Evolutionary conservation across 2,888 invertebrate genomes (phyloP), one percentile per base, ranked within the genome.

Genomic region (Schizotus pectinicornis): DNA sequence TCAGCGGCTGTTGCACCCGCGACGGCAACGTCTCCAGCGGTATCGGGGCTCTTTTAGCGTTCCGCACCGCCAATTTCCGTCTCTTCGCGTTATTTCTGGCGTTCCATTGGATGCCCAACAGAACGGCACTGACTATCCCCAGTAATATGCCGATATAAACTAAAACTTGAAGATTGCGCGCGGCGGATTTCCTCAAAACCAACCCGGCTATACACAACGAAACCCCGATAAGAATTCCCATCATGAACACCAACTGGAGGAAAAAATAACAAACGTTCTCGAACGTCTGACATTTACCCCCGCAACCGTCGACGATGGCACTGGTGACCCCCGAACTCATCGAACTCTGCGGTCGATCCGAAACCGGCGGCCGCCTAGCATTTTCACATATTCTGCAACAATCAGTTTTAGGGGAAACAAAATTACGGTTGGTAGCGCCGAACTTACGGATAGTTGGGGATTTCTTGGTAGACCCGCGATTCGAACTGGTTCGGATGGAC

Each of bases 221-320:
- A 63, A 86, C 83, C 52, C 88, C 88, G 39, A 86, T 86, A 64
- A 88, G 77, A 68, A 88, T 85, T 41, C 87, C 87, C 71, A 86
- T 85, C 53, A 86, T 85, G 80, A 87, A 88, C 70, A 86, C 83
- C 64, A 88, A 84, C 87, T 87, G 87, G 71, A 88, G 81, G 71
- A 87, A 86, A 76, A 87, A 87, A 77, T 88, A 88, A 79, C 87
- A 88, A 67, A 88, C 86, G 81, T 87, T 87, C 81, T 88, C 88
- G 80, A 86, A 86, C 63, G 86, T 86, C 62, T 86, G 85, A 65
- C 88, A 88, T 73, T 86, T 87, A 3, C 88, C 88, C 7, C 88
- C 88, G 75, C 88, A 88, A 14, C 87, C 87, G 61, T 87, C 85
- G 58, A 87, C 84, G 41, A 85, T 83, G 47, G 84, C 83, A 58